Evolutionary conservation across 2,888 invertebrate genomes (phyloP).

Genomic region (Thecophora atra): DNA sequence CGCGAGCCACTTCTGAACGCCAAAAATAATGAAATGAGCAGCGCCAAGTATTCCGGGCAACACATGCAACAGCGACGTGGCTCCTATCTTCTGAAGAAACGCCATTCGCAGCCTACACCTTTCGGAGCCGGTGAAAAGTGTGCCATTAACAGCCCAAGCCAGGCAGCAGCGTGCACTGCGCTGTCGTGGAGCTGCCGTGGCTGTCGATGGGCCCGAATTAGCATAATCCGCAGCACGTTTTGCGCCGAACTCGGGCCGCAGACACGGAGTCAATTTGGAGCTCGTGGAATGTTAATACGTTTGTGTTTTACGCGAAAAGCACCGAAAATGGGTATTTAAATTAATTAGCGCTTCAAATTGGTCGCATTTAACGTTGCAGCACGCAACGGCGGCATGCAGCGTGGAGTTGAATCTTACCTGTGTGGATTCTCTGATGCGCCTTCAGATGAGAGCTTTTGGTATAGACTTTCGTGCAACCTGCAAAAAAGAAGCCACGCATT

Average conservation of each 20-base stretch:
- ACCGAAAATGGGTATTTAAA: conserved; percentile 39
- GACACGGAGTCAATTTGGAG: conserved; percentile 6
- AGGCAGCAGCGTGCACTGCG: background rate
- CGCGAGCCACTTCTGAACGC: conserved; percentile 1
- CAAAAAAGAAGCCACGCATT: conserved; percentile 49
- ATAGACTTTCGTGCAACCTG: conserved; percentile 96
- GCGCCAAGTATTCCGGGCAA: conserved; percentile 3
- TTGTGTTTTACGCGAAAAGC: conserved; percentile 7
- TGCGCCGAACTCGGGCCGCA: conserved; percentile 30
- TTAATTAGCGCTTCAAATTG: conserved; percentile 40
- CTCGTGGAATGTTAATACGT: conserved; percentile 10
- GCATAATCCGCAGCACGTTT: conserved; percentile 39
- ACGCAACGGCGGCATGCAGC: background rate
- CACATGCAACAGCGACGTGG: conserved; percentile 7
- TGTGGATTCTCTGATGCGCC: conserved; percentile 97
- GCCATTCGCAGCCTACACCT: background rate
- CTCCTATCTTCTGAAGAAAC: background rate
- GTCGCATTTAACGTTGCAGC: background rate
- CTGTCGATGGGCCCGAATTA: conserved; percentile 26
- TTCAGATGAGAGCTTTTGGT: conserved; percentile 98
- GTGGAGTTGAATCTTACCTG: conserved; percentile 74
- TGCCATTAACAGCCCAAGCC: conserved; percentile 18
- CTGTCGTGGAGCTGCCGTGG: background rate
- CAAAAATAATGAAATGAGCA: background rate
- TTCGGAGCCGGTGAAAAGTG: conserved; percentile 19